phyloP scores from a whole-genome alignment of 2,797 vertebrate genomes.

The Sternarchorhynchus goeldii region DNA sequence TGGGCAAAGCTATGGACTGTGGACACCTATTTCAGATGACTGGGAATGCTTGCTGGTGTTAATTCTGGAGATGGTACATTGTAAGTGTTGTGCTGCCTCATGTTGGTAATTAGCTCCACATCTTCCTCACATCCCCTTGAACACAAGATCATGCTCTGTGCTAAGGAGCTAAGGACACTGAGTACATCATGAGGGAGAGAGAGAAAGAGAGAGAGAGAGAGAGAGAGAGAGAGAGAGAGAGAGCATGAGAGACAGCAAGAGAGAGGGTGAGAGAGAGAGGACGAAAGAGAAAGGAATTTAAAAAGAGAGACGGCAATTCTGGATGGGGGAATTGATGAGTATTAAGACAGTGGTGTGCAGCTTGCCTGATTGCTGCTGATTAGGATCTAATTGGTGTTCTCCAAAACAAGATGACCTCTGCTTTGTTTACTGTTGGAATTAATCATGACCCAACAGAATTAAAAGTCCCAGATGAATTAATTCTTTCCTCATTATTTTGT shows the following conservation, averaged over 20 bases:
- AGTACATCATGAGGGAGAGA: constrained; percentile 66
- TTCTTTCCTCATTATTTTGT: constrained; percentile 70
- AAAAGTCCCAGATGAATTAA: constrained; percentile 73
- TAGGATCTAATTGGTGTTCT: constrained; percentile 81
- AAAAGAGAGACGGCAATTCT: constrained; percentile 60
- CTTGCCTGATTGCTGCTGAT: constrained; percentile 80
- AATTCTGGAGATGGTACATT: constrained; percentile 45
- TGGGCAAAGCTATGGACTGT: constrained; percentile 33
- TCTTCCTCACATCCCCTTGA: constrained; percentile 61
- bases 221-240: constrained; percentile 57
- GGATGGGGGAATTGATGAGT: constrained; percentile 36
- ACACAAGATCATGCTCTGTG: constrained; percentile 69
- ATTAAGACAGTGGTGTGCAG: constrained; percentile 74
- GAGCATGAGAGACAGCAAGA: constrained; percentile 16
- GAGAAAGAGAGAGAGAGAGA: constrained; percentile 10
- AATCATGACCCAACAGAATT: constrained; percentile 75
- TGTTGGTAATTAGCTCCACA: constrained; percentile 51
- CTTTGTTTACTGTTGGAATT: constrained; percentile 84
- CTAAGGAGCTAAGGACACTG: constrained; percentile 67
- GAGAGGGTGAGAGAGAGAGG: constrained; percentile 45
- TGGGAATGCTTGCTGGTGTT: constrained; percentile 37
- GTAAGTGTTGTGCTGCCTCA: constrained; percentile 33
- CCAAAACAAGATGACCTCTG: constrained; percentile 82
- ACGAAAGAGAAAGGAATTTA: background rate
- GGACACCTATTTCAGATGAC: constrained; percentile 40